Conservation (phyloP, 2,888 invertebrate genomes). For the Mantis religiosa region DNA sequence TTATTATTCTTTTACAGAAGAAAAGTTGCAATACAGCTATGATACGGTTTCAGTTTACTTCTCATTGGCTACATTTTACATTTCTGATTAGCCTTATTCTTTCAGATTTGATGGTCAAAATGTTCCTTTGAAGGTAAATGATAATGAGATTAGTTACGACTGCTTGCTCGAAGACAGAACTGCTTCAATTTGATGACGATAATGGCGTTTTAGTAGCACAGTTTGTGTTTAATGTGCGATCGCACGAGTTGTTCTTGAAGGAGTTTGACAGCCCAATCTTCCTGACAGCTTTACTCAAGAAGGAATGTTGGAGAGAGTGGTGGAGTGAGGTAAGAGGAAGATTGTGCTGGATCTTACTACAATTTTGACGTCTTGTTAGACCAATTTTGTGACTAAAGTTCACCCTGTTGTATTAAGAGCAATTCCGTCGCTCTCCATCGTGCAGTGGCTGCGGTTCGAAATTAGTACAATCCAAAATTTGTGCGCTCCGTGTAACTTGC, state of each 20-base stretch:
- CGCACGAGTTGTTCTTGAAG: background rate
- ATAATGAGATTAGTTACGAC: too few relatives aligned
- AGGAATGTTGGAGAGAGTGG: background rate
- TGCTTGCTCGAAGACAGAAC: too few relatives aligned
- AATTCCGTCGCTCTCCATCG: background rate
- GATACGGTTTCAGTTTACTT: too few relatives aligned
- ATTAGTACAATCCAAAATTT: constrained; percentile 18
- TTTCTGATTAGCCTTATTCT: too few relatives aligned
- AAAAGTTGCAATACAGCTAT: too few relatives aligned
- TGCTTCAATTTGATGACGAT: too few relatives aligned
- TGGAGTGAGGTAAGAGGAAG: background rate
- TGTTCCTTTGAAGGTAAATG: too few relatives aligned
- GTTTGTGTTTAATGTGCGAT: background rate
- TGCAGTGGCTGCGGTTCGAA: constrained; percentile 10
- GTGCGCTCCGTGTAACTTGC: constrained; percentile 4
- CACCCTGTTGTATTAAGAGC: constrained; percentile 16
- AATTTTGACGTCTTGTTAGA: constrained; percentile 18
- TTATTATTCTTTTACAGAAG: too few relatives aligned
- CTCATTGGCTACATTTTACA: too few relatives aligned
- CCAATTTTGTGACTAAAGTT: constrained; percentile 16
- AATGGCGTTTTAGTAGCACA: background rate
- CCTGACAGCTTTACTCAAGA: background rate
- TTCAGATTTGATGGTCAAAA: too few relatives aligned
- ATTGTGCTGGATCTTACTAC: constrained; percentile 3
- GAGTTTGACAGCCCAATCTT: background rate